Percentiles rank a stretch among this genome's conserved stretches.
Conservation (phyloP, 2,113 vertebrate species). For the Gallinago paraguaiae region DNA sequence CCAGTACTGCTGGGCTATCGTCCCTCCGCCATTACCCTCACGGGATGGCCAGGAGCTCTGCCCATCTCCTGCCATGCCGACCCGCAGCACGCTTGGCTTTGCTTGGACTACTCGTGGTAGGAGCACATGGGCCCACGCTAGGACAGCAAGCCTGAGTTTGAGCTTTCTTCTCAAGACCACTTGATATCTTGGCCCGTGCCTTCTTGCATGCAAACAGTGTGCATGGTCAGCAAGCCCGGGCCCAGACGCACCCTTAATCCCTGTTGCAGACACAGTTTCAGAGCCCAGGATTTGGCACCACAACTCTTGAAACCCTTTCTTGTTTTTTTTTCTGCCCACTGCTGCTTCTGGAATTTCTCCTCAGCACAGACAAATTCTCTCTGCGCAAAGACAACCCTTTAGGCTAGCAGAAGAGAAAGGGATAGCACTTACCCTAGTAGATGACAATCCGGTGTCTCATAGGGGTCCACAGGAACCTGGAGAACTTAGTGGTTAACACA, state of each 20-base stretch:
- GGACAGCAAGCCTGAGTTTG: not conserved
- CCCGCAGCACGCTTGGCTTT: not conserved
- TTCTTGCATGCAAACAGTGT: not conserved
- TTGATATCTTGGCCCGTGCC: not conserved
- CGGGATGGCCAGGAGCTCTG: not conserved
- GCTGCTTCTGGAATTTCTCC: slow-evolving; percentile 13
- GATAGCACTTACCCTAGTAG: not conserved
- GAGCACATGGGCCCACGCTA: not conserved
- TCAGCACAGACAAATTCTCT: not conserved
- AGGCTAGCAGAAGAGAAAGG: not conserved
- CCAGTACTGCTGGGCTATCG: not conserved
- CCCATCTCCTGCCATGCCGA: not conserved
- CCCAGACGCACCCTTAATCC: not conserved
- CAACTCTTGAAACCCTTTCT: not conserved
- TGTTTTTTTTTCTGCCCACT: not conserved
- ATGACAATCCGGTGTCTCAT: not conserved
- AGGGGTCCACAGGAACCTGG: not conserved
- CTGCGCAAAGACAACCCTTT: not conserved
- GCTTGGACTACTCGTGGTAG: not conserved
- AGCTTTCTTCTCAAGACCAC: not conserved
- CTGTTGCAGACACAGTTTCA: not conserved
- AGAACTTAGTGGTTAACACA: not conserved
- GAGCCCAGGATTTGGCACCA: not conserved
- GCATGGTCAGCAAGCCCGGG: not conserved
- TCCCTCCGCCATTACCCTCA: not conserved